Evolutionary conservation across 1,140 invertebrate genomes (phyloP), one percentile per base, ranked within the genome.

Genomic region (Drosophila tristis): DNA sequence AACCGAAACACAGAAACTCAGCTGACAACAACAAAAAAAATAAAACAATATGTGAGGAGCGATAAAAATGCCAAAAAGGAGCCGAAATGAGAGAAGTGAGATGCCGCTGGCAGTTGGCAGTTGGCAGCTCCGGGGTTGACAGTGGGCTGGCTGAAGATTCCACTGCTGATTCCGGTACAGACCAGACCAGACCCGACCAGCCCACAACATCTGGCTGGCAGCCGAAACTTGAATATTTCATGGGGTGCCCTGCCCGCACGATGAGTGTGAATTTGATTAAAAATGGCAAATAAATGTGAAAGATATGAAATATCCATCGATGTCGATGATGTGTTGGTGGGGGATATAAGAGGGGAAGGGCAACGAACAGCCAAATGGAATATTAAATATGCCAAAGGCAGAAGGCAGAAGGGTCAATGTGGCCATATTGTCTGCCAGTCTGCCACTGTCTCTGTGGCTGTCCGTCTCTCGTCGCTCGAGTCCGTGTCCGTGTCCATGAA

Each of bases 211-310:
- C 61, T 74, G 72, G 72, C 47, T 66, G 78, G 51, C 74, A 75
- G 63, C 56, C 71, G 63, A 61, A 75, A 61, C 63, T 75, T 79
- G 65, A 74, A 82, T 75, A 79, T 84, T 84, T 82, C 79, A 82
- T 68, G 65, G 65, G 55, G 44, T 13, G n/a, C 39, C 58, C 53
- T 13, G n/a, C 39, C 58, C 53, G 72, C 58, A 59, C 70, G 62
- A 74, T 66, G 62, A 79, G 68, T 79, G 65, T 42, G 57, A 76
- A 65, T 67, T 70, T 78, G 59, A 70, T 78, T 51, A 82, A 75
- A 84, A 85, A 76, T 66, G 60, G 60, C 66, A 65, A 66, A 76
- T 75, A 76, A 76, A 76, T 39, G 35, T 39, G 35, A 39, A 39
- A 39, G 35, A 76, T 84, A 66, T 72, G 49, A 64, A 53, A 73